Percentiles rank a stretch among this genome's conserved stretches.
Conservation (phyloP, 1,140 invertebrate species). For the Papilio glaucus region DNA sequence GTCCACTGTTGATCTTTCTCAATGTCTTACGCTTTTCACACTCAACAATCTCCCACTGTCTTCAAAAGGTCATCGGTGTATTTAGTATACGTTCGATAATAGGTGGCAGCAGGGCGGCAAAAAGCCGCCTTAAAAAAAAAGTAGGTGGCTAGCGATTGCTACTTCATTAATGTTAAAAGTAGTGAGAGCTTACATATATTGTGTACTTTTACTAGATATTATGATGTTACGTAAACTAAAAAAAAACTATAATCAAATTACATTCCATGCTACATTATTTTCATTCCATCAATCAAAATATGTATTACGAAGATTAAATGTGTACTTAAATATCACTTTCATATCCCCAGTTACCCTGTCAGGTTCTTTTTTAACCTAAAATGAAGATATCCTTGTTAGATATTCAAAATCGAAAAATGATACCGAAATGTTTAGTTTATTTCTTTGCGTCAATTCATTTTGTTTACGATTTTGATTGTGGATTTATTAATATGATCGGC, state of each 20-base stretch:
- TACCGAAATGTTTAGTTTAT: not conserved
- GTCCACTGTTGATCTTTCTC: no score
- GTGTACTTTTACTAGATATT: no score
- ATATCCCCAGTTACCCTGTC: not conserved
- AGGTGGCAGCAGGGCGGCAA: no score
- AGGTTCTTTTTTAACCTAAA: not conserved
- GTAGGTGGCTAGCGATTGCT: no score
- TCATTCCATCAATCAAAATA: not conserved
- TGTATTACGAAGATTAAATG: not conserved
- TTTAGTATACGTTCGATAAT: no score
- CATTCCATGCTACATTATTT: not conserved
- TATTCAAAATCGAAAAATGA: not conserved
- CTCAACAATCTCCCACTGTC: no score
- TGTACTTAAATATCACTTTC: not conserved
- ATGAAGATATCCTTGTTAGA: constrained; percentile 20
- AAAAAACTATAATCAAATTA: constrained; percentile 13
- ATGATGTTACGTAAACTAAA: not conserved
- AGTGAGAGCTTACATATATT: no score
- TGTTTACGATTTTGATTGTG: constrained; percentile 19
- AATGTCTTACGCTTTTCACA: no score
- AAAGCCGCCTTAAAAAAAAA: no score
- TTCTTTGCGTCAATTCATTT: constrained; percentile 21
- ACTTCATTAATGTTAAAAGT: no score
- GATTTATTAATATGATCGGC: constrained; percentile 5
- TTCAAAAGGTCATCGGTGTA: no score